Percentiles rank a stretch among this genome's conserved stretches.
phyloP scores from a whole-genome alignment of 2,797 vertebrate species.

The Clarias fuscus region DNA sequence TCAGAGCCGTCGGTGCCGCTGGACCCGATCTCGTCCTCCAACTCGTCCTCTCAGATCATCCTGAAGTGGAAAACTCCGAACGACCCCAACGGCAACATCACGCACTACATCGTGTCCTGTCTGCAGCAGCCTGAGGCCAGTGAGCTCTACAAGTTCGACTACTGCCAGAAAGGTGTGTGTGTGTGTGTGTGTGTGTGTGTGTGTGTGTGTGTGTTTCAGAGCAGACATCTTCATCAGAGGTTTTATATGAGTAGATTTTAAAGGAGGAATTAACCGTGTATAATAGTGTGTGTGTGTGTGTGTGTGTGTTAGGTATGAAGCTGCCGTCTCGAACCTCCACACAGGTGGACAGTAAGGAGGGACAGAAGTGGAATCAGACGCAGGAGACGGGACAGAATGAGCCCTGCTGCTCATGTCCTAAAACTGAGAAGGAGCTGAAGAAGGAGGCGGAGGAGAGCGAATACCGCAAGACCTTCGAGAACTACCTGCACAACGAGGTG shows the following conservation, averaged over 20 bases:
- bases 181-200: not conserved
- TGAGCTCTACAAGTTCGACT: constrained; percentile 93
- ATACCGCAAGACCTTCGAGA: constrained; percentile 91
- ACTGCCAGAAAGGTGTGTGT: constrained; percentile 91
- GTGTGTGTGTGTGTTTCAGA: not conserved
- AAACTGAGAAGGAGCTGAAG: constrained; percentile 93
- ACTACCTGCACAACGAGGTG: constrained; percentile 96
- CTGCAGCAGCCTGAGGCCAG: constrained; percentile 88
- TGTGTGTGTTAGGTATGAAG: constrained; percentile 83
- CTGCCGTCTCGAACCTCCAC: constrained; percentile 84
- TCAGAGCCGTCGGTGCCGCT: constrained; percentile 91
- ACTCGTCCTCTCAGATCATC: constrained; percentile 94
- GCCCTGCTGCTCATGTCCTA: constrained; percentile 89
- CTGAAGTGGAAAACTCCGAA: constrained; percentile 96
- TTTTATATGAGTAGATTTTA: not conserved
- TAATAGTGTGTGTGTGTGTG: not conserved
- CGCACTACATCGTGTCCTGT: constrained; percentile 93
- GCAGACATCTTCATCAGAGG: not conserved
- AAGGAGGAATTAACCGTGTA: not conserved
- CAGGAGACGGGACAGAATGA: constrained; percentile 77
- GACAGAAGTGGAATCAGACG: constrained; percentile 83
- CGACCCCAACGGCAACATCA: constrained; percentile 95
- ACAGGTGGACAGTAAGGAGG: constrained; percentile 76
- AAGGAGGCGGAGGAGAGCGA: constrained; percentile 91
- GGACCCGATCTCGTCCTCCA: constrained; percentile 92